Evolutionary conservation across 2,113 vertebrate genomes (phyloP).

Genomic region (Hydrochoerus hydrochaeris): DNA sequence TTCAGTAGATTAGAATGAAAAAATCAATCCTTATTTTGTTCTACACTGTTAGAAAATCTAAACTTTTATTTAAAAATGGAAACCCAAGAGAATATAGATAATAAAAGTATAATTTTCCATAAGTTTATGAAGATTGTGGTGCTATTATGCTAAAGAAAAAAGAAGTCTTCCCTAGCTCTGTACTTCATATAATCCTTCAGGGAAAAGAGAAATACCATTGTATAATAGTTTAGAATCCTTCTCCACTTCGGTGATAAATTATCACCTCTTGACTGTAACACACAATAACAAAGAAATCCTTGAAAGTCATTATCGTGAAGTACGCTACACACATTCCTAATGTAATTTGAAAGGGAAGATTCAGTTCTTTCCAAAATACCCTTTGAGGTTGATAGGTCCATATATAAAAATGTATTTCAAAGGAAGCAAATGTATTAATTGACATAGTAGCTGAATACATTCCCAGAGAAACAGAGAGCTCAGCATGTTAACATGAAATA

Average conservation of each 20-base stretch:
- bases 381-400: background rate
- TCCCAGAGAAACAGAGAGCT: constrained; percentile 11
- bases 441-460: too few species aligned
- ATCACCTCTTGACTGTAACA: background rate
- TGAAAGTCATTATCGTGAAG: background rate
- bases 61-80: background rate
- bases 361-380: background rate
- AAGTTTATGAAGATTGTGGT: background rate
- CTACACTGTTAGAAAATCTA: background rate
- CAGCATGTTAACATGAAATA: constrained; percentile 39
- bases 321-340: background rate
- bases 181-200: background rate
- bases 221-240: background rate
- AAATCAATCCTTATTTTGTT: background rate
- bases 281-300: background rate
- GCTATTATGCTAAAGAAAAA: background rate
- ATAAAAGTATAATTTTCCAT: background rate
- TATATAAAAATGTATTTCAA: constrained; percentile 57
- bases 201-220: background rate
- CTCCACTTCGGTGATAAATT: background rate
- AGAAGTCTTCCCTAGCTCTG: background rate
- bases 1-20: background rate
- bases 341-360: background rate
- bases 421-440: background rate
- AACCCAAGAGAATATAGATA: background rate